Conservation (phyloP, 1,140 invertebrate species). For the Cydia pomonella region DNA sequence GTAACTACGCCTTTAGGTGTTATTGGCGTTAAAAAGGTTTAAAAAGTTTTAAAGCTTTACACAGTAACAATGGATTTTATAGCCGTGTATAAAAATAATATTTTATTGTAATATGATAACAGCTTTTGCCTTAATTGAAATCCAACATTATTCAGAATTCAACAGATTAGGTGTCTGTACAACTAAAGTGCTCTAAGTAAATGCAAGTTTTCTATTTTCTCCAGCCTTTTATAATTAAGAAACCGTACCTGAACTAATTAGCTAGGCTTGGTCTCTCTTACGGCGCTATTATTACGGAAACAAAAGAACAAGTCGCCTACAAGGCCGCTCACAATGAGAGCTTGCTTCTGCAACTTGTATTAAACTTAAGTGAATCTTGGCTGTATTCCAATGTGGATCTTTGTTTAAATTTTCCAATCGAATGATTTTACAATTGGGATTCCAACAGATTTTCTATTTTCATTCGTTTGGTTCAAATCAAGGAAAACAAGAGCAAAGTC, state of each 20-base stretch:
- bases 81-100: too few relatives aligned
- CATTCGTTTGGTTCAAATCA: background rate
- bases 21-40: too few relatives aligned
- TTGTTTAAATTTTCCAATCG: slow-evolving; percentile 19
- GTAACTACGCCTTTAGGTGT: too few relatives aligned
- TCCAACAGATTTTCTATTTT: background rate
- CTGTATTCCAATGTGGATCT: slow-evolving; percentile 10
- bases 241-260: slow-evolving; percentile 24
- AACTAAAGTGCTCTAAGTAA: background rate
- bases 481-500: background rate
- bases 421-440: slow-evolving; percentile 16
- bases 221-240: slow-evolving; percentile 32
- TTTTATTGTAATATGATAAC: too few relatives aligned
- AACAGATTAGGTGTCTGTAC: background rate
- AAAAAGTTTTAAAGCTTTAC: too few relatives aligned
- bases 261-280: slow-evolving; percentile 22
- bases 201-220: background rate
- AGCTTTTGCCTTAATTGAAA: too few relatives aligned
- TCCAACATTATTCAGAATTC: too few relatives aligned
- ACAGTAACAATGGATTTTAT: too few relatives aligned
- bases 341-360: slow-evolving; percentile 22
- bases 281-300: slow-evolving; percentile 26
- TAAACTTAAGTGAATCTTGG: slow-evolving; percentile 27
- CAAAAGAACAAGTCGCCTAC: slow-evolving; percentile 20
- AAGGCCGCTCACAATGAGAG: slow-evolving; percentile 4